Conservation (phyloP, 2,113 vertebrate species). For the Stictonetta naevosa region DNA sequence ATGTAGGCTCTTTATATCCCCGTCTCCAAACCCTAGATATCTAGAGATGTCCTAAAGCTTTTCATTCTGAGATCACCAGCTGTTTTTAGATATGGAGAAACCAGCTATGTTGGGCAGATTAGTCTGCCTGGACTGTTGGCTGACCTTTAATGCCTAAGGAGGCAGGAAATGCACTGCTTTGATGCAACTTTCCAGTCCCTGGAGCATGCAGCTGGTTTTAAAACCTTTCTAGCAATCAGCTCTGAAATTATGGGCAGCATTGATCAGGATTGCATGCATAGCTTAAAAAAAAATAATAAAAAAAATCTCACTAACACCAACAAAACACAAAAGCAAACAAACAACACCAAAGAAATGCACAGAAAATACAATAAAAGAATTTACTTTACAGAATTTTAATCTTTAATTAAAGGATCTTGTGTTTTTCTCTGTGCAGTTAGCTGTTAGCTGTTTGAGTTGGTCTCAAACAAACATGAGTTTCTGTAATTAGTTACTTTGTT, state of each 20-base stretch:
- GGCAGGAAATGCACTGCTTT: not conserved
- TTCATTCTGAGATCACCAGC: not conserved
- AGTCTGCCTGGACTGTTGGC: not conserved
- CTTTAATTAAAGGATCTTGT: not conserved
- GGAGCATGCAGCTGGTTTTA: not conserved
- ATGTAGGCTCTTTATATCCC: not conserved
- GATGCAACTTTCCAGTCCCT: not conserved
- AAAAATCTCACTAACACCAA: no score
- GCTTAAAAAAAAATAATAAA: not conserved
- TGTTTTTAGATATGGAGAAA: not conserved
- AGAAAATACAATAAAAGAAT: not conserved
- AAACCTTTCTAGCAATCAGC: not conserved
- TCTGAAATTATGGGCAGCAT: not conserved
- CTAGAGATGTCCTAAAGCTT: not conserved
- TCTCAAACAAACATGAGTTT: not conserved
- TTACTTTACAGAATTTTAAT: not conserved
- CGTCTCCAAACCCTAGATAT: not conserved
- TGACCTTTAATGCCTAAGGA: not conserved
- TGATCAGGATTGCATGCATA: not conserved
- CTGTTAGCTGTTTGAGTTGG: not conserved
- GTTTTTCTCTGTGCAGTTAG: not conserved
- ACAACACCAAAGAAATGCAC: not conserved
- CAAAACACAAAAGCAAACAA: not conserved
- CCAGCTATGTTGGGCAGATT: not conserved
- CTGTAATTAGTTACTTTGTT: not conserved